Evolutionary conservation across 2,797 vertebrate genomes (phyloP).

Genomic region (Centropyge bicolor): DNA sequence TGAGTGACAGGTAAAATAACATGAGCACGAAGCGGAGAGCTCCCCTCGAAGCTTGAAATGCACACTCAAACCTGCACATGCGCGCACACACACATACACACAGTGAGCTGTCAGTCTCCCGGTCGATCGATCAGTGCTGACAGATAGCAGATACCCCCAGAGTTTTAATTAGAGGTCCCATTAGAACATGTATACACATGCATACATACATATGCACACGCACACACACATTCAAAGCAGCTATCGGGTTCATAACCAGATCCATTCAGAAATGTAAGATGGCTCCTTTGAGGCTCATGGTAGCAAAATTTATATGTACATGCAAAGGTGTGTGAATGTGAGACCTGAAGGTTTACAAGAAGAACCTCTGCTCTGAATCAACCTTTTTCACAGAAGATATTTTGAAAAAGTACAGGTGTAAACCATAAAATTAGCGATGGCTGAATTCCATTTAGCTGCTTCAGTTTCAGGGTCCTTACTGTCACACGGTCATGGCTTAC

Average conservation of each 20-base stretch:
- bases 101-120: slow-evolving; percentile 83
- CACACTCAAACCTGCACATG: slow-evolving; percentile 33
- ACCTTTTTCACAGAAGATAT: not conserved
- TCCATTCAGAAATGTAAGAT: slow-evolving; percentile 46
- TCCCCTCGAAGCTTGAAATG: slow-evolving; percentile 34
- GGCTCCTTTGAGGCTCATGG: not conserved
- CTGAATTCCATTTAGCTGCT: slow-evolving; percentile 10
- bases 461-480: not conserved
- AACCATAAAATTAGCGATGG: not conserved
- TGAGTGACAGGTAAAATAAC: slow-evolving; percentile 64
- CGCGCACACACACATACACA: slow-evolving; percentile 46
- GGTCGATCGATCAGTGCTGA: slow-evolving; percentile 83
- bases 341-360: not conserved
- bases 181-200: slow-evolving; percentile 72
- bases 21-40: slow-evolving; percentile 43
- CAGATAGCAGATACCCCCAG: slow-evolving; percentile 86
- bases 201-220: slow-evolving; percentile 43
- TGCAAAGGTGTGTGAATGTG: not conserved
- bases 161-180: slow-evolving; percentile 88
- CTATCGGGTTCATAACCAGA: slow-evolving; percentile 28
- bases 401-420: not conserved
- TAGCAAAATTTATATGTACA: not conserved
- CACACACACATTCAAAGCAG: slow-evolving; percentile 48
- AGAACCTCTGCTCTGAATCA: not conserved
- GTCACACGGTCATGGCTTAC: not conserved